Evolutionary conservation across 2,113 vertebrate species (phyloP).

Genomic region (Oenanthe melanoleuca): DNA sequence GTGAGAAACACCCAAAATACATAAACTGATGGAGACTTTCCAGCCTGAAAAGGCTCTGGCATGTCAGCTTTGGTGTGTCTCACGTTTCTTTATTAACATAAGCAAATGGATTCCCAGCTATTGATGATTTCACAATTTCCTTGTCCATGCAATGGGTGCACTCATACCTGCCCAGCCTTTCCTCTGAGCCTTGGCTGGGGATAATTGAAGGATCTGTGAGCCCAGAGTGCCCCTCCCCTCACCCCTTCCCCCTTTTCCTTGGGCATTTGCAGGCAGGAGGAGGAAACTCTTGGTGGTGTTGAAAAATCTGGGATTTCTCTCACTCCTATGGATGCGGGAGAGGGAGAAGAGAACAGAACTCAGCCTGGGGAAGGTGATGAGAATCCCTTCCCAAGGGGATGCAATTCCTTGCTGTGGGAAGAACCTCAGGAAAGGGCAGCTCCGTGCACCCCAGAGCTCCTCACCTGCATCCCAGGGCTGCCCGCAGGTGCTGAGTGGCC

Average conservation of each 20-base stretch:
- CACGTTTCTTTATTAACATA: conserved; percentile 19
- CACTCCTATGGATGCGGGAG: neutral
- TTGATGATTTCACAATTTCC: neutral
- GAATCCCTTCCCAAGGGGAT: neutral
- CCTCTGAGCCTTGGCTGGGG: neutral
- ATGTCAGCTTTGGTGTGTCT: neutral
- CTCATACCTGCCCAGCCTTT: neutral
- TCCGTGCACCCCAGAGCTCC: neutral
- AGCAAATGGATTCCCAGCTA: conserved; percentile 9
- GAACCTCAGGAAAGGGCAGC: neutral
- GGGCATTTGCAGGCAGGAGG: neutral
- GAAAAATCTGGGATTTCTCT: neutral
- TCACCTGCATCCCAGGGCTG: conserved; percentile 50
- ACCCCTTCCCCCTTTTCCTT: neutral
- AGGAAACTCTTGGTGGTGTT: neutral
- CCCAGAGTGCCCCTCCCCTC: neutral
- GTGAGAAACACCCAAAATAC: neutral
- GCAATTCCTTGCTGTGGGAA: neutral
- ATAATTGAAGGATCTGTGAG: neutral
- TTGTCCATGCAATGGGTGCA: neutral
- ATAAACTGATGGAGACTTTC: neutral
- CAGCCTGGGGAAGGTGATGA: neutral
- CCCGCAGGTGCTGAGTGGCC: conserved; percentile 67
- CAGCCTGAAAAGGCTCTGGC: neutral
- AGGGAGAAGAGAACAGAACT: neutral